Conservation (phyloP, 2,888 invertebrate species). For the Drosophila recens region DNA sequence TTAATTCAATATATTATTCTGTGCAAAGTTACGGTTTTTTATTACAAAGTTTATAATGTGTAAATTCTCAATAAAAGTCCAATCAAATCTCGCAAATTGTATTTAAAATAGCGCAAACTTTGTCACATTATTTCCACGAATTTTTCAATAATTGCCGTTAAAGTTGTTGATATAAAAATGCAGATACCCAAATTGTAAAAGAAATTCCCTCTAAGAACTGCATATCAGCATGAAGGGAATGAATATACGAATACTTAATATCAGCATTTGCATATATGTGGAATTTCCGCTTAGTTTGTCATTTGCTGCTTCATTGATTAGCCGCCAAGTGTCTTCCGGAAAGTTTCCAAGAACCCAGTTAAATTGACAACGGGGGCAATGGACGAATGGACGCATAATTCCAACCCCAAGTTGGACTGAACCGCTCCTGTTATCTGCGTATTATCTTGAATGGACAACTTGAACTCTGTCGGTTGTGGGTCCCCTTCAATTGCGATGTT, state of each 20-base stretch:
- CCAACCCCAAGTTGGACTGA: conserved; percentile 28
- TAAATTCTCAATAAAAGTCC: not conserved
- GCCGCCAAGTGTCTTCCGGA: conserved; percentile 9
- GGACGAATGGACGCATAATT: not conserved
- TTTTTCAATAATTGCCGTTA: not conserved
- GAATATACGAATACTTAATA: not conserved
- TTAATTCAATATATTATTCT: no score
- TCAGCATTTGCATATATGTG: conserved; percentile 16
- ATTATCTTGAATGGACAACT: conserved; percentile 58
- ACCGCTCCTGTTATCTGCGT: conserved; percentile 56
- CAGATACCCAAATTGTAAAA: not conserved
- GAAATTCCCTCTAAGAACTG: conserved; percentile 11
- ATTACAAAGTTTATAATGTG: no score
- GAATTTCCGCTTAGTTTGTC: conserved; percentile 24
- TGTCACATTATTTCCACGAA: not conserved
- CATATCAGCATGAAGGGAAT: conserved; percentile 16
- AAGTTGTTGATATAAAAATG: not conserved
- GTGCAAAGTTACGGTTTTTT: no score
- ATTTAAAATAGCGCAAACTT: not conserved
- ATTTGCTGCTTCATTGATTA: conserved; percentile 24
- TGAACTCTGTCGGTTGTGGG: conserved; percentile 57
- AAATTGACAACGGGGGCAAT: conserved; percentile 7
- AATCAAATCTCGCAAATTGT: not conserved
- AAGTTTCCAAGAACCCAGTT: not conserved
- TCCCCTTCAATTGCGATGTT: conserved; percentile 67